Percentiles rank a stretch among this genome's conserved stretches.
These are phyloP conservation scores for Caenorhabditis wallacei DNA, from an alignment of 2,888 invertebrate species.

Conservation along the genomic window DNA sequence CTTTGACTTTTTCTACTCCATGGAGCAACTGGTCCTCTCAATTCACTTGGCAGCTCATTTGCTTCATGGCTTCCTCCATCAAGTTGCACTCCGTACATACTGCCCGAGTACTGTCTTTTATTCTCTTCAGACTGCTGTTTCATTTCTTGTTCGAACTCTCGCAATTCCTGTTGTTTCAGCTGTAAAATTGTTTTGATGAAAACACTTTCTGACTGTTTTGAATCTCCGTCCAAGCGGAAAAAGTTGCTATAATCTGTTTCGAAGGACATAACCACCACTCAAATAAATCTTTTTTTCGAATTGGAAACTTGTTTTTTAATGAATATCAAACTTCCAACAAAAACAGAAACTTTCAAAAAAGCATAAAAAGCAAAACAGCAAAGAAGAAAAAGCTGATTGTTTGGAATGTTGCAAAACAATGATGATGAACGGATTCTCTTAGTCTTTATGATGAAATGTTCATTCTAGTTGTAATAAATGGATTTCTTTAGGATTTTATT, in stretches of 20 bases:
- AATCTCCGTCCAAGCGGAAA: constrained; percentile 19
- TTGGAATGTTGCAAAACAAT: no score
- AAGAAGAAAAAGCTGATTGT: no score
- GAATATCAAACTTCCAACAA: background rate
- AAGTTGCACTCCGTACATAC: constrained; percentile 39
- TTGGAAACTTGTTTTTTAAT: constrained; percentile 24
- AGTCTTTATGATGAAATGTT: no score
- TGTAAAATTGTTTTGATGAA: constrained; percentile 37
- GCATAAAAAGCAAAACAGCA: background rate
- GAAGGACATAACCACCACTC: constrained; percentile 42
- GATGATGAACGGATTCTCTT: no score
- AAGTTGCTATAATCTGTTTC: constrained; percentile 45
- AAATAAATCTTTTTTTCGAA: constrained; percentile 35
- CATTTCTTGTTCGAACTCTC: constrained; percentile 54
- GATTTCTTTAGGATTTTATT: no score
- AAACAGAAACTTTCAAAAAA: background rate
- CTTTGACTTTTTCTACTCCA: constrained; percentile 26
- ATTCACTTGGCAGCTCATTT: constrained; percentile 43
- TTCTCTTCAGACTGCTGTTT: constrained; percentile 13
- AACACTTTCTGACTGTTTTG: constrained; percentile 30
- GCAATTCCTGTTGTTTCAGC: constrained; percentile 62
- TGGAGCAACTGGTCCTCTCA: constrained; percentile 26
- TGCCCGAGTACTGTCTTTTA: constrained; percentile 29
- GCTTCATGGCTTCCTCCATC: constrained; percentile 30
- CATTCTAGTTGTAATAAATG: no score